Evolutionary conservation across 1,140 invertebrate genomes (phyloP).

Genomic region (Plutomurus gul): DNA sequence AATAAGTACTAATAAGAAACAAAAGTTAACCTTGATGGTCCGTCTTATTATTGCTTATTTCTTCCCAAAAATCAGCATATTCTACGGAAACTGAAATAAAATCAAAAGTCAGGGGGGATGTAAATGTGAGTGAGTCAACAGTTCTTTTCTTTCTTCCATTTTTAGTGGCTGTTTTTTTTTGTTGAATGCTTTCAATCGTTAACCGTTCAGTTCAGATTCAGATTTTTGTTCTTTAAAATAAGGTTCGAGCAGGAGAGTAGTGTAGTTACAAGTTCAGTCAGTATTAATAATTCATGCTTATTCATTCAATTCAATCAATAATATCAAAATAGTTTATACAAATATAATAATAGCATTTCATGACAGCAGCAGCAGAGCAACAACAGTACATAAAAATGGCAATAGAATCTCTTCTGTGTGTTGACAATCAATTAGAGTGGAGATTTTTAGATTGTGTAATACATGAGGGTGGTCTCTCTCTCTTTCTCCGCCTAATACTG

Average conservation of each 20-base stretch:
- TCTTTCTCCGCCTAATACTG: neutral
- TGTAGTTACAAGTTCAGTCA: too few species aligned
- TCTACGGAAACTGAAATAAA: slow-evolving; percentile 51
- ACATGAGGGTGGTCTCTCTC: slow-evolving; percentile 21
- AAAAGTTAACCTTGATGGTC: slow-evolving; percentile 51
- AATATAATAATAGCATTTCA: too few species aligned
- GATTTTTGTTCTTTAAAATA: too few species aligned
- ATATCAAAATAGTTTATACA: too few species aligned
- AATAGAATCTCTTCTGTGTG: neutral
- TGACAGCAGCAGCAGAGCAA: too few species aligned
- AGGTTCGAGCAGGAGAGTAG: too few species aligned
- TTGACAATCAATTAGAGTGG: slow-evolving; percentile 39
- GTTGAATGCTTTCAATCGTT: too few species aligned
- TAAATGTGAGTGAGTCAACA: neutral
- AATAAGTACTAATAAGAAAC: slow-evolving; percentile 34
- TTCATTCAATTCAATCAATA: too few species aligned
- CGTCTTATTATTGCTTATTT: slow-evolving; percentile 53
- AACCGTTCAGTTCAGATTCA: too few species aligned
- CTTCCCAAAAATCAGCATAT: slow-evolving; percentile 53
- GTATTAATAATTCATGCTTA: too few species aligned
- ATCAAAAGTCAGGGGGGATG: slow-evolving; percentile 28
- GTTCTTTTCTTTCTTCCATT: neutral
- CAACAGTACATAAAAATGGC: too few species aligned
- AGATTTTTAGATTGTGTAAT: slow-evolving; percentile 32
- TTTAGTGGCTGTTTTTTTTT: too few species aligned